Conservation (phyloP, 2,113 vertebrate species). For the Calyptomena viridis region DNA sequence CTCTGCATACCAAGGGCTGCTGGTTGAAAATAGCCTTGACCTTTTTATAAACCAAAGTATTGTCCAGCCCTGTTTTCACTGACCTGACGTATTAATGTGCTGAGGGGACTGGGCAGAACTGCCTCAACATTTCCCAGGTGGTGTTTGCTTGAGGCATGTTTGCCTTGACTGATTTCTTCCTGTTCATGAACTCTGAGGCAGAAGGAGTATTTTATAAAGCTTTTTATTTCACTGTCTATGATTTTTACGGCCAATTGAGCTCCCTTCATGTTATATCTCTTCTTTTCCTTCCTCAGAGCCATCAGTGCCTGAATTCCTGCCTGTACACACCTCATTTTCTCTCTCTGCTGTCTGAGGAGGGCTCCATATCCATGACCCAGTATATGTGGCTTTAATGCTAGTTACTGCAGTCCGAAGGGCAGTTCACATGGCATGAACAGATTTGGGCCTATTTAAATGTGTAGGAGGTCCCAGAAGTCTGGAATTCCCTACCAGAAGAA, state of each 20-base stretch:
- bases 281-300: neutral
- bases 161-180: neutral
- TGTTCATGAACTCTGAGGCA: neutral
- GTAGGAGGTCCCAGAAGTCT: neutral
- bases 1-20: neutral
- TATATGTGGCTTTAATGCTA: neutral
- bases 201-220: neutral
- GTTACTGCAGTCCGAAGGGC: neutral
- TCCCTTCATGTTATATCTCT: neutral
- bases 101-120: neutral
- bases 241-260: neutral
- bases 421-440: neutral
- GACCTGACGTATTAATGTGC: neutral
- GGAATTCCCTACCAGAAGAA: neutral
- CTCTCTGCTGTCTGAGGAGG: neutral
- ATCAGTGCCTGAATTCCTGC: neutral
- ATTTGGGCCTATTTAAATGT: neutral
- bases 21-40: conserved; percentile 17
- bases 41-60: neutral
- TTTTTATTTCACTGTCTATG: neutral
- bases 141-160: neutral
- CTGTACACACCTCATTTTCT: neutral
- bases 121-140: neutral
- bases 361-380: neutral
- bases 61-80: neutral